A percentile compares a stretch with the other conserved stretches of the same genome.
These are phyloP conservation scores for Dryadula phaetusa DNA, from an alignment of 2,888 invertebrate species.

Conservation along the genomic window DNA sequence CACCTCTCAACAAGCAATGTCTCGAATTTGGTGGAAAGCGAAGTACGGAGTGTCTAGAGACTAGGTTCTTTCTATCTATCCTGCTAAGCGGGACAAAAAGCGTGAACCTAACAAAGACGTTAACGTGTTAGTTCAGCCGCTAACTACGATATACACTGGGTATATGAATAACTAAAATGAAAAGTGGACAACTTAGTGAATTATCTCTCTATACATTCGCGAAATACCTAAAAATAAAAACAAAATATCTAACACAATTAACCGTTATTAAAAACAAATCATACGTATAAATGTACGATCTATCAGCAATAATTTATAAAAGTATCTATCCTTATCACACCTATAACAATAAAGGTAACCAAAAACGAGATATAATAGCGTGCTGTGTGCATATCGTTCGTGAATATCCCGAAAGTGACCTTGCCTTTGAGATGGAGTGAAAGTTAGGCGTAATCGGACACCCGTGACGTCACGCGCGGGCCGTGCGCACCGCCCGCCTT, in stretches of 20 bases:
- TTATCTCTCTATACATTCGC: too few relatives aligned
- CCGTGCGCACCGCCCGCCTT: slow-evolving; percentile 73
- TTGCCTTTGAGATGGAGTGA: slow-evolving; percentile 60
- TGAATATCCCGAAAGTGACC: slow-evolving; percentile 45
- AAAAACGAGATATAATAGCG: slow-evolving; percentile 22
- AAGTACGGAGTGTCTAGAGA: background rate
- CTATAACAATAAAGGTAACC: slow-evolving; percentile 2
- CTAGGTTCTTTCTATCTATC: background rate
- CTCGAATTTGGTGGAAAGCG: too few relatives aligned
- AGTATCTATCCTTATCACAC: background rate
- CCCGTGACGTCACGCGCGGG: slow-evolving; percentile 76
- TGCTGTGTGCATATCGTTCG: slow-evolving; percentile 39
- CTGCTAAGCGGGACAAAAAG: background rate
- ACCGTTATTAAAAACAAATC: background rate
- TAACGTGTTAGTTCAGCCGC: too few relatives aligned
- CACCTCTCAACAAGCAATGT: too few relatives aligned
- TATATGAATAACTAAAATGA: too few relatives aligned
- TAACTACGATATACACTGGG: too few relatives aligned
- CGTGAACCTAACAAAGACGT: background rate
- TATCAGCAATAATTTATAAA: background rate
- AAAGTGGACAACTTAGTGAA: too few relatives aligned
- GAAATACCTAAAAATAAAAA: background rate
- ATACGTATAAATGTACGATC: background rate
- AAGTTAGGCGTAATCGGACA: slow-evolving; percentile 74
- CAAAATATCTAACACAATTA: background rate